Conservation (phyloP, 2,888 invertebrate species). For the Andrena camellia region DNA sequence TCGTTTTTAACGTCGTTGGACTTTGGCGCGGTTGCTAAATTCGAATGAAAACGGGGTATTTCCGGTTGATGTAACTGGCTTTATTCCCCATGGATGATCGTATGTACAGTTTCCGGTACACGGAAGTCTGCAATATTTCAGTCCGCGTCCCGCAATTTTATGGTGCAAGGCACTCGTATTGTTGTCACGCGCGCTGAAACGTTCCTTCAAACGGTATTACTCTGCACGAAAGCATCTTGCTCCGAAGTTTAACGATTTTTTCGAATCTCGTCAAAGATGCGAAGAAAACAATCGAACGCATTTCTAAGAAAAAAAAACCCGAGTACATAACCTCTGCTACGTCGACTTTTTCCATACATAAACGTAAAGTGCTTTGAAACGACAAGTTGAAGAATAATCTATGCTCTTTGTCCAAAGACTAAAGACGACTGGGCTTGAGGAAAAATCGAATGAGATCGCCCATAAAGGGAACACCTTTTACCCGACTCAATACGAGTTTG, state of each 20-base stretch:
- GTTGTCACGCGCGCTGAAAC: conserved; percentile 8
- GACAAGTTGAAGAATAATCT: conserved; percentile 1
- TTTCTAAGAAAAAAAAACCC: not conserved
- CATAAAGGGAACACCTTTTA: conserved; percentile 30
- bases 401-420: not conserved
- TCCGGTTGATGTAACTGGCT: conserved; percentile 9
- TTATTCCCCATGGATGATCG: conserved; percentile 21
- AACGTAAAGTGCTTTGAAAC: too few relatives aligned
- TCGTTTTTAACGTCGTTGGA: not conserved
- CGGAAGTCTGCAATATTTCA: conserved; percentile 39
- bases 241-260: not conserved
- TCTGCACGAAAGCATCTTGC: not conserved
- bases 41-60: not conserved
- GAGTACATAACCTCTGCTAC: not conserved
- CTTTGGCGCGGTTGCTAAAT: not conserved
- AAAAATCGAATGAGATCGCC: conserved; percentile 36
- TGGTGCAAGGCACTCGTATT: conserved; percentile 17
- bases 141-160: conserved; percentile 26
- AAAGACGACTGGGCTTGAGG: conserved; percentile 11
- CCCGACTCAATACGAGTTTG: conserved; percentile 28
- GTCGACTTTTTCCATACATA: too few relatives aligned
- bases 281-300: not conserved
- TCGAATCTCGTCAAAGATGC: not conserved
- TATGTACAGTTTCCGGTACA: conserved; percentile 19
- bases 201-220: not conserved